A percentile compares a stretch with the other conserved stretches of the same genome.
These are phyloP conservation scores for Dermatophagoides farinae DNA, from an alignment of 1,140 invertebrate genomes.

Conservation along the genomic window DNA sequence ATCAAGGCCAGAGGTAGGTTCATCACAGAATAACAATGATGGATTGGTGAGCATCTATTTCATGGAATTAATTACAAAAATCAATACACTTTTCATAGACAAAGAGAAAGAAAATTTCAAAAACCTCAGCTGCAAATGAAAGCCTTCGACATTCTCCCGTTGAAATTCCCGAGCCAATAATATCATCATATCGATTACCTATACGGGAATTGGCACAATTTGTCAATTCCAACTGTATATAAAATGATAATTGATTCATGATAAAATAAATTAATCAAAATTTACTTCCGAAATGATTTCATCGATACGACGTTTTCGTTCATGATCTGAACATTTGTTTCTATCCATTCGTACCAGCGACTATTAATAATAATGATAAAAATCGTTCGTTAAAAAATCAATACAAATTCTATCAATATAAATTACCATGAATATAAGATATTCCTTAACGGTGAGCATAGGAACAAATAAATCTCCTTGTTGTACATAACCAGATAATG, in stretches of 20 bases:
- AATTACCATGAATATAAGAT: slow-evolving; percentile 60
- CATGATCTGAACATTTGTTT: slow-evolving; percentile 44
- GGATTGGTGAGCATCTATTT: slow-evolving; percentile 67
- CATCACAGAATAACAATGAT: slow-evolving; percentile 85
- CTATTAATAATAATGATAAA: slow-evolving; percentile 27
- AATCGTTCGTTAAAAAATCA: not conserved
- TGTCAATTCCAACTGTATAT: slow-evolving; percentile 46
- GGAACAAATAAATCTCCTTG: slow-evolving; percentile 86
- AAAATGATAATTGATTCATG: slow-evolving; percentile 24
- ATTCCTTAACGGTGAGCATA: slow-evolving; percentile 70
- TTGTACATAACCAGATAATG: slow-evolving; percentile 77
- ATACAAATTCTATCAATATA: not conserved
- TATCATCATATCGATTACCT: slow-evolving; percentile 46
- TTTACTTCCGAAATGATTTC: slow-evolving; percentile 66
- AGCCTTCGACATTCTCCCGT: slow-evolving; percentile 85
- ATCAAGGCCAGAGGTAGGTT: slow-evolving; percentile 81
- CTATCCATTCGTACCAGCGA: slow-evolving; percentile 70
- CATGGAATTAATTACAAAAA: slow-evolving; percentile 27
- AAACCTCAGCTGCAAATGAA: slow-evolving; percentile 82
- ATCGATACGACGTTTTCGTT: slow-evolving; percentile 55
- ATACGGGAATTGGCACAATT: slow-evolving; percentile 57
- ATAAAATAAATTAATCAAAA: slow-evolving; percentile 13
- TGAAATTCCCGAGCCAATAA: slow-evolving; percentile 63
- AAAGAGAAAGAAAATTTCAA: not conserved
- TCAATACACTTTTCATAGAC: too few species aligned